These are phyloP conservation scores for Coregonus clupeaformis DNA, from an alignment of 2,113 vertebrate genomes.

Conservation along the genomic window DNA sequence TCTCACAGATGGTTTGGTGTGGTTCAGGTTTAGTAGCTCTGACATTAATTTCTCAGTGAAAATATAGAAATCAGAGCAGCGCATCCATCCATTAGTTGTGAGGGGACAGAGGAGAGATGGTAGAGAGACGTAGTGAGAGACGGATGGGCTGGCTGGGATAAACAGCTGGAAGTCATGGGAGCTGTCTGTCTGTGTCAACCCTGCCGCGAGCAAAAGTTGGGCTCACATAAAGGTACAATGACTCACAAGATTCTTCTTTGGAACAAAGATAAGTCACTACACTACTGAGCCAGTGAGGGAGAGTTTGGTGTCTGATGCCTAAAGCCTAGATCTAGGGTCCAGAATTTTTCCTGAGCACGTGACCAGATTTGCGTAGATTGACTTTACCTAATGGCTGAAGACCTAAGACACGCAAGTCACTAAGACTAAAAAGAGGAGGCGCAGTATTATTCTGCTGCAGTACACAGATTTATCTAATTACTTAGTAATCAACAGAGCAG, in stretches of 20 bases:
- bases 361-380: no score
- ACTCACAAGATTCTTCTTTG: no score
- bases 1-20: constrained; percentile 46
- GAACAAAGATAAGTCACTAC: not conserved
- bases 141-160: constrained; percentile 50
- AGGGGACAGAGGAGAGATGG: no score
- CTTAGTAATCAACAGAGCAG: constrained; percentile 18
- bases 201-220: constrained; percentile 30
- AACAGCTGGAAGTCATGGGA: constrained; percentile 68
- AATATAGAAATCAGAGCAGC: constrained; percentile 21
- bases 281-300: not conserved
- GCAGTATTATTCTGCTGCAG: not conserved
- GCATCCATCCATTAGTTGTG: constrained; percentile 26
- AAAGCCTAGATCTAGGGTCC: no score
- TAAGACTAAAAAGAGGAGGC: not conserved
- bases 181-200: constrained; percentile 52
- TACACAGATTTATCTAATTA: constrained; percentile 14
- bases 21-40: constrained; percentile 43
- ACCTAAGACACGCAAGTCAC: constrained; percentile 17
- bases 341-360: no score
- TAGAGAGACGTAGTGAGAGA: constrained; percentile 24
- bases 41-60: constrained; percentile 54
- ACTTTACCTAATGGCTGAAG: no score
- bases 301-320: not conserved
- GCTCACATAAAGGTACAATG: no score